Base-by-base conservation (phyloP, 2,888 invertebrate genomes). In the Xestia rhomboidea region DNA sequence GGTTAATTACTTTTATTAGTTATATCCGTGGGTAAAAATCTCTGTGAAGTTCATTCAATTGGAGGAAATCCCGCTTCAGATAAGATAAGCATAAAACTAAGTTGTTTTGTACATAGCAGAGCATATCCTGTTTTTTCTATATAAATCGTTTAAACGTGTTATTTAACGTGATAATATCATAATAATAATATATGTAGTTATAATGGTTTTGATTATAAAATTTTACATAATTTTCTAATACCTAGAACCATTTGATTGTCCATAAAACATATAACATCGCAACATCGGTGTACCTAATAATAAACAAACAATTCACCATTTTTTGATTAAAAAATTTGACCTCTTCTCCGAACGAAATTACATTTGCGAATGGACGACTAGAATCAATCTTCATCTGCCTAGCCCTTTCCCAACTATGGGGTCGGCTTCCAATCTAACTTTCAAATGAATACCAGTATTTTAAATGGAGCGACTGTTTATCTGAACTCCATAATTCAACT, bases 21-120 rank as follows among this genome's bases (percentile, higher is more conserved):
- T 62, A 57, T 54, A 75, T 68, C 46, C 76, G 76, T 76, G 79
- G 24, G 72, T 79, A 82, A 77, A 57, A 60, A 72, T 64, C 41
- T 51, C 11, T 51, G 21, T 18, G 10, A 68, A 30, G 15, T 68
- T 68, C 30, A 63, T 60, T 66, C 3, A 54, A 41, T 46, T 64
- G 8, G 30, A 30, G 51, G 57, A 67, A 68, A 78, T 69, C 46
- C 51, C 13, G 18, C 4, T n/a, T 69, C 54, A 60, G 63, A 77
- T 75, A 63, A 63, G 66, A 69, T 74, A 74, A 57, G 21, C 13
- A 5, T 63, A 38, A 51, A 54, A 68, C 27, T 30, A 51, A 60
- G n/a, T 30, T 21, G 27, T 68, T 70, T 24, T 13, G n/a, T 15
- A 57, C 44, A 44, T 49, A 57, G 11, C 30, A 30, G 38, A 66